phyloP scores from a whole-genome alignment of 1,140 invertebrate genomes.

The Bombus haemorrhoidalis region DNA sequence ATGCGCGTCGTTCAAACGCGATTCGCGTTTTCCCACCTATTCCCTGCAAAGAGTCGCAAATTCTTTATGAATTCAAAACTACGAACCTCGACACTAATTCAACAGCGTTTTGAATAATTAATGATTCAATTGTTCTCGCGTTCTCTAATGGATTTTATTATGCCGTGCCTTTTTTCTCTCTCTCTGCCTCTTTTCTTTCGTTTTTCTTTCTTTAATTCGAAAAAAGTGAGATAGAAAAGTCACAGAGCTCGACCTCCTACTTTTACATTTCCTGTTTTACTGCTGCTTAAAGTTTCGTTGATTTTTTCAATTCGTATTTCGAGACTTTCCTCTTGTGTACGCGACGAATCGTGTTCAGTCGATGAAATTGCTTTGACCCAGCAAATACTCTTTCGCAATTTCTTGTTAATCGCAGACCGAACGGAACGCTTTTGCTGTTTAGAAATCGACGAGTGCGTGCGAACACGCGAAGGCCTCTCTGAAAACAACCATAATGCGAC shows the following conservation, averaged over 20 bases:
- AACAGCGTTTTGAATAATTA: neutral
- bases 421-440: conserved; percentile 23
- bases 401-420: conserved; percentile 48
- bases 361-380: conserved; percentile 52
- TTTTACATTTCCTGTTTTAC: neutral
- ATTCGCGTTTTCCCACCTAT: conserved; percentile 17
- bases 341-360: neutral
- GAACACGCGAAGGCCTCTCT: conserved; percentile 63
- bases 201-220: neutral
- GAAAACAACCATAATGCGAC: conserved; percentile 35
- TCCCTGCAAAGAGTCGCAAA: neutral
- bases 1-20: neutral
- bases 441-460: conserved; percentile 53
- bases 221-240: neutral
- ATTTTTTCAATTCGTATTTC: neutral
- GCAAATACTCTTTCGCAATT: conserved; percentile 38
- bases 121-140: no score
- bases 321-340: neutral
- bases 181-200: no score
- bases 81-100: neutral
- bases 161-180: neutral
- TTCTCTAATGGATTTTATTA: neutral
- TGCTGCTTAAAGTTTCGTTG: neutral
- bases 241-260: neutral
- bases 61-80: conserved; percentile 7